A percentile compares a stretch with the other conserved stretches of the same genome.
Evolutionary conservation across 2,113 vertebrate genomes (phyloP).

Genomic region (Phaethon lepturus): DNA sequence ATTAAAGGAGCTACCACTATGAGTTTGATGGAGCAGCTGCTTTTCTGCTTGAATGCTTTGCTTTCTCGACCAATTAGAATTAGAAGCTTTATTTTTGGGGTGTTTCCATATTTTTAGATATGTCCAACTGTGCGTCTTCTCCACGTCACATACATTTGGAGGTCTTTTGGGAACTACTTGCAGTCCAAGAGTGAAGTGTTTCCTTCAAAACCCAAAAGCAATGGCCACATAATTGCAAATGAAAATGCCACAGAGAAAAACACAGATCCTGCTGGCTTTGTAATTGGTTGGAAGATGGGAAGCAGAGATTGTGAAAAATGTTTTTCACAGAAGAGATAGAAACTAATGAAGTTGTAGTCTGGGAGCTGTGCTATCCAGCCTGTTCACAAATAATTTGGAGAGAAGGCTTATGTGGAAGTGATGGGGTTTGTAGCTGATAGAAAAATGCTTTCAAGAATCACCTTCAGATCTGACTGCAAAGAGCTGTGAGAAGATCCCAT

Average conservation of each 20-base stretch:
- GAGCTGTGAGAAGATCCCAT: neutral
- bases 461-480: neutral
- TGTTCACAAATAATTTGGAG: neutral
- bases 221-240: neutral
- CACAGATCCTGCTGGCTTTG: neutral
- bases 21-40: neutral
- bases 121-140: neutral
- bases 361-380: neutral
- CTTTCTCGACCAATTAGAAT: neutral
- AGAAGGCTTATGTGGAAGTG: neutral
- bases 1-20: neutral
- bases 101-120: neutral
- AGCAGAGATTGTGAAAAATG: neutral
- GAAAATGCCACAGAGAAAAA: neutral
- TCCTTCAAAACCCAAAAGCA: neutral
- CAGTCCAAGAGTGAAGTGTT: neutral
- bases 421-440: neutral
- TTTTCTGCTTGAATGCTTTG: neutral
- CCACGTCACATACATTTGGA: fast-evolving
- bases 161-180: neutral
- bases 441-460: neutral
- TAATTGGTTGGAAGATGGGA: neutral
- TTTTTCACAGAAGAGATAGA: neutral
- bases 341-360: neutral
- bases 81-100: neutral